These are phyloP conservation scores for Gymnodraco acuticeps DNA, from an alignment of 2,797 vertebrate genomes.

Conservation along the genomic window DNA sequence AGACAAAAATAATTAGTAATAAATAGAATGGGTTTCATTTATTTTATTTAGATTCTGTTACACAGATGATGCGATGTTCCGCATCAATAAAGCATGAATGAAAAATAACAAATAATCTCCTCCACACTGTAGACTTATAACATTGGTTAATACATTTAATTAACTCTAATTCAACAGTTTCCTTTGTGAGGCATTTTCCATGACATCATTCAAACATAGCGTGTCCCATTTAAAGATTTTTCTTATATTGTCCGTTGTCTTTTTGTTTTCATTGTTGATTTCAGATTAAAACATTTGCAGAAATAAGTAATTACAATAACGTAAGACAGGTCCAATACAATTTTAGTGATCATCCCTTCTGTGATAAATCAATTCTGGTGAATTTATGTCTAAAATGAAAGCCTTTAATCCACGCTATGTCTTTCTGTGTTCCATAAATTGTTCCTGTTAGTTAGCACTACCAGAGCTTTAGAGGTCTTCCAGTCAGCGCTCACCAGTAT, in stretches of 20 bases:
- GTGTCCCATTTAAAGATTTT: too few relatives aligned
- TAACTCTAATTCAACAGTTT: too few relatives aligned
- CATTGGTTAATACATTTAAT: too few relatives aligned
- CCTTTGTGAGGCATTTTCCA: too few relatives aligned
- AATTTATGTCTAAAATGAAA: slow-evolving; percentile 9
- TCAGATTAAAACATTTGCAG: background rate
- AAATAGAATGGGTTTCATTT: background rate
- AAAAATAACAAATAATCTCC: background rate
- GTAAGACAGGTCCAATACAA: background rate
- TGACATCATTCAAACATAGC: background rate
- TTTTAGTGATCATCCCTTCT: too few relatives aligned
- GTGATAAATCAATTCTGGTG: background rate
- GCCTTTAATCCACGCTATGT: background rate
- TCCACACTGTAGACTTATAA: background rate
- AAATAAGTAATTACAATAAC: too few relatives aligned
- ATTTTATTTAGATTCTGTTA: background rate
- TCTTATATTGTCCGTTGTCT: background rate
- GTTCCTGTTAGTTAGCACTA: slow-evolving; percentile 2
- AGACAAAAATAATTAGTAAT: background rate
- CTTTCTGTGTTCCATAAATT: background rate
- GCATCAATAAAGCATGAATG: background rate
- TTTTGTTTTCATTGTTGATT: background rate
- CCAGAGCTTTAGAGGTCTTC: slow-evolving; percentile 16
- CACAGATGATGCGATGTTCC: background rate
- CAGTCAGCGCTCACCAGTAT: slow-evolving; percentile 36